Conservation (phyloP, 2,888 invertebrate genomes). For the Dryadula phaetusa region DNA sequence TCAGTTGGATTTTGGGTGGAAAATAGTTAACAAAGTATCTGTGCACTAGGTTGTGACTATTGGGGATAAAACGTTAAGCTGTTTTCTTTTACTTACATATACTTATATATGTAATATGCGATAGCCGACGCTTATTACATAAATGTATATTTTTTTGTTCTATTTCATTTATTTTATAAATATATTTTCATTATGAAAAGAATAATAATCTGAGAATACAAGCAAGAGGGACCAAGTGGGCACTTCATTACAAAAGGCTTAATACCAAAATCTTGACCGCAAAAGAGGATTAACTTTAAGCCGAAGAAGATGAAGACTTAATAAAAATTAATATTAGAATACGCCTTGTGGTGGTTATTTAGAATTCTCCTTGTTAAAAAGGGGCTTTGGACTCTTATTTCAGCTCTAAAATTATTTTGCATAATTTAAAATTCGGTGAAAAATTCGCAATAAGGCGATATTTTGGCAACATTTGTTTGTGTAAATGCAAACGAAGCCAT, state of each 20-base stretch:
- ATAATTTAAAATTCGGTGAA: constrained; percentile 39
- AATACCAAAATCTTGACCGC: constrained; percentile 66
- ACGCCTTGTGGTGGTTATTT: constrained; percentile 11
- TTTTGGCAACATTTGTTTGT: constrained; percentile 48
- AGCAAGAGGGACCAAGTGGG: constrained; percentile 63
- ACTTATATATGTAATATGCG: neutral
- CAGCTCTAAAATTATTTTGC: constrained; percentile 23
- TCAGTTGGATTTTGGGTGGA: too few species aligned
- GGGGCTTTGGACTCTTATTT: constrained; percentile 12
- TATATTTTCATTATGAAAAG: constrained; percentile 6
- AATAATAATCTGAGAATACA: constrained; percentile 42
- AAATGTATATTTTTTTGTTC: neutral
- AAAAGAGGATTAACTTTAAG: constrained; percentile 60
- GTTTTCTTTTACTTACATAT: too few species aligned
- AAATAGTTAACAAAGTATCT: too few species aligned
- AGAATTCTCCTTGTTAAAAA: constrained; percentile 17
- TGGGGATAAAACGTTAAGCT: too few species aligned
- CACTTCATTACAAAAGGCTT: constrained; percentile 77
- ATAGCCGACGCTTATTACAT: neutral
- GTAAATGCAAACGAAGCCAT: constrained; percentile 45
- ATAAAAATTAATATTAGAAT: constrained; percentile 29
- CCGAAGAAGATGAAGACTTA: constrained; percentile 30
- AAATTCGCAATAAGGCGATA: constrained; percentile 32
- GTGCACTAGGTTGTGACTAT: too few species aligned
- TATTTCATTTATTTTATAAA: neutral